Evolutionary conservation across 2,888 invertebrate species (phyloP), one percentile per base, ranked within the genome.

Genomic region (Lasioglossum leucozonium): DNA sequence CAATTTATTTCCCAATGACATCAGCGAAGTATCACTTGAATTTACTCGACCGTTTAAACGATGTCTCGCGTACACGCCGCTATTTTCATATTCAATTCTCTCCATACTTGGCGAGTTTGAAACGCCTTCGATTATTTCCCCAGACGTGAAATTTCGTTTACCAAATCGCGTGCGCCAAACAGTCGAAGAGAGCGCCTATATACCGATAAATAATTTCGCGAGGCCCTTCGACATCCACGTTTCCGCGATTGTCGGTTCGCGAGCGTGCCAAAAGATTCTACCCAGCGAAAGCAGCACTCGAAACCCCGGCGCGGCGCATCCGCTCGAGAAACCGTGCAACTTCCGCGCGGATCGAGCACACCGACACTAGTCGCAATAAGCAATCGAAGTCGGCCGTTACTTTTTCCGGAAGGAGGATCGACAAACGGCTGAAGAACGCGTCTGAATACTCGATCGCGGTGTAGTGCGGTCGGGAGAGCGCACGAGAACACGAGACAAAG

Each of bases 401-500:
- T 22, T 30, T 67, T 67, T 67, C 22, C 67, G 16, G 16, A 3
- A 40, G 40, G 40, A 13, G n/a, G 69, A 37, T 67, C 40, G 69
- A 69, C 69, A 69, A 69, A 40, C 69, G 69, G n/a, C 2, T n/a
- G 40, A 37, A 37, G 67, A 69, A 22, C 67, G 40, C 67, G 37
- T 22, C 22, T 37, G 67, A 69, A 69, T 37, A 69, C 69, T 40
- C 40, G 69, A 69, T 69, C 69, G n/a, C 18, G 30, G 62, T n/a
- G n/a, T 6, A n/a, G 40, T 40, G 67, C 22, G 34, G 34, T 30
- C 34, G 37, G 37, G 22, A 37, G 65, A 65, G 22, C n/a, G 22
- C 69, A 69, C 0, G 69, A 22, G 40, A 69, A 69, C n/a, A 40
- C 40, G 22, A 69, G 11, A 69, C 69, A 69, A 69, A 40, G 69